Base-by-base conservation (phyloP, 2,113 vertebrate genomes). In the Epinephelus fuscoguttatus region DNA sequence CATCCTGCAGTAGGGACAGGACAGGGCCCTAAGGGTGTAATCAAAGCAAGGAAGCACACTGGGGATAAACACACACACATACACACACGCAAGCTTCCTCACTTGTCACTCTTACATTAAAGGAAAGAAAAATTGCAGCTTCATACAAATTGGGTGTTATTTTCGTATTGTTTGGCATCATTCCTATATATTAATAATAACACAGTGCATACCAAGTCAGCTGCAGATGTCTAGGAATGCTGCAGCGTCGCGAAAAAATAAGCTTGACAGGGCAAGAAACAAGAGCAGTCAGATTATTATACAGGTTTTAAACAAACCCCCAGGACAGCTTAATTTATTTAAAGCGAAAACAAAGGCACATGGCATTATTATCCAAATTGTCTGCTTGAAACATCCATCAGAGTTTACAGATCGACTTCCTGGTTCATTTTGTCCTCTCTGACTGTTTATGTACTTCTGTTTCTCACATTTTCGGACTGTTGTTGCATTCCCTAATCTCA, bases 11-110 rank as follows among this genome's bases (percentile, higher is more conserved):
- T 59, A 66, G 89, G 84, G 93, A 93, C 90, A 85, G 88, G 91
- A 91, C 82, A 73, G 70, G 68, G 74, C 86, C 93, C 87, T 90
- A 5, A 85, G 92, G 93, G 91, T 93, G 82, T 92, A 94, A 94
- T 95, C 95, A 94, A 84, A 90, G 87, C 93, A 82, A 89, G 94
- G 92, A 94, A 93, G 78, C 88, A 72, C 87, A 85, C 72, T 84
- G 42, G 75, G 85, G 80, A 92, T 93, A 92, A 94, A 93, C 85
- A 92, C 82, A 79, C 40, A 27, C 55, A 57, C n/a, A 57, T 23
- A 57, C 74, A 56, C 50, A 63, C 50, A 61, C 42, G 9, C 42
- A 45, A 45, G 9, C 74, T 82, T 86, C 82, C 88, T 85, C 72
- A 64, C 55, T 77, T 88, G 69, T 73, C 70, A 84, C 84, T 79